Conservation (phyloP, 2,888 invertebrate species). For the Orthosia gothica region DNA sequence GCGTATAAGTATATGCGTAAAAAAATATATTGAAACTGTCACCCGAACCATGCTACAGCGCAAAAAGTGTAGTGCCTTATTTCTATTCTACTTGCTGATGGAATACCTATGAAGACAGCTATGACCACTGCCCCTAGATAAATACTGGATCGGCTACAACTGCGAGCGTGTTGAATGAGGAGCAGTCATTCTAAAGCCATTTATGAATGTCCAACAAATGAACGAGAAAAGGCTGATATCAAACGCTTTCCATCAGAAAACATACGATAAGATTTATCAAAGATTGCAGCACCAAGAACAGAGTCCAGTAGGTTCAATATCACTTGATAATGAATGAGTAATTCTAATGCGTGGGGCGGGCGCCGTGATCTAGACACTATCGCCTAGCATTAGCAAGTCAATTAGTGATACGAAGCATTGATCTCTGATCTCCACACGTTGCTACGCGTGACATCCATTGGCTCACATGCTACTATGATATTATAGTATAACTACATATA, state of each 20-base stretch:
- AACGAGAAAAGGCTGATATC: background rate
- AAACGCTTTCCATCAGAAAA: background rate
- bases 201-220: background rate
- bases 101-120: background rate
- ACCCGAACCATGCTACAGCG: too few species aligned
- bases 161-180: background rate
- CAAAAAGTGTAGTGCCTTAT: background rate
- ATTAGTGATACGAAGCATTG: constrained; percentile 25
- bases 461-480: too few species aligned
- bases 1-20: too few species aligned
- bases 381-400: background rate
- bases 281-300: background rate
- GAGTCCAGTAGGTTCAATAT: constrained; percentile 3
- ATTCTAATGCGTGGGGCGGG: constrained; percentile 1
- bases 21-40: too few species aligned
- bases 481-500: too few species aligned
- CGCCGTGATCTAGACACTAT: background rate
- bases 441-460: constrained; percentile 19
- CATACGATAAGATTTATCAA: background rate
- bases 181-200: background rate
- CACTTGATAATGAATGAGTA: constrained; percentile 26
- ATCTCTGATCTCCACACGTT: constrained; percentile 32
- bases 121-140: background rate
- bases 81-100: background rate
- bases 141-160: background rate